A percentile compares a stretch with the other conserved stretches of the same genome.
These are phyloP conservation scores for Rhaphigaster nebulosa DNA, from an alignment of 2,888 invertebrate species.

Conservation along the genomic window DNA sequence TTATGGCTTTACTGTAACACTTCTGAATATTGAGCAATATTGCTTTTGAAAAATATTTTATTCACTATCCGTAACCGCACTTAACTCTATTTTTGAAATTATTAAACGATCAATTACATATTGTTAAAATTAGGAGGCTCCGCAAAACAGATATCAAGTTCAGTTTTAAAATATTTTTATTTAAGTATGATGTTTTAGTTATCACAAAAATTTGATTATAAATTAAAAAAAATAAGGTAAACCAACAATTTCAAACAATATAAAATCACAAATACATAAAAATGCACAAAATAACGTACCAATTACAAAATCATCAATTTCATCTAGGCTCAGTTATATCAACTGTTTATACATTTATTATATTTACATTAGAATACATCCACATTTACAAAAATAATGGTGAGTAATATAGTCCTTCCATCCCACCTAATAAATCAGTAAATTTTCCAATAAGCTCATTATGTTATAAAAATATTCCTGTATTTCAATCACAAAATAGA, in stretches of 20 bases:
- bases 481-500: conserved; percentile 33
- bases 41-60: no score
- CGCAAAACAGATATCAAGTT: not conserved
- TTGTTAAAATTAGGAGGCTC: not conserved
- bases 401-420: not conserved
- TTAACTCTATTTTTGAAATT: no score
- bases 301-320: conserved; percentile 25
- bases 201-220: conserved; percentile 41
- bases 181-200: conserved; percentile 13
- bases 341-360: conserved; percentile 39
- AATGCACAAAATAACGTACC: conserved; percentile 7
- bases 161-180: conserved; percentile 31
- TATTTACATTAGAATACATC: conserved; percentile 41
- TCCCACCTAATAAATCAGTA: not conserved
- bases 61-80: no score
- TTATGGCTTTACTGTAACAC: no score
- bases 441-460: conserved; percentile 27
- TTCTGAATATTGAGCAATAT: no score
- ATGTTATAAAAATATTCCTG: conserved; percentile 21
- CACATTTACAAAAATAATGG: conserved; percentile 45
- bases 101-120: no score
- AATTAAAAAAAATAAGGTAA: not conserved
- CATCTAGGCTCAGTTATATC: not conserved
- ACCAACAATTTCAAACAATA: conserved; percentile 7
- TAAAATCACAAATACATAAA: not conserved